Base-by-base conservation (phyloP, 1,140 invertebrate genomes). In the Chlorops oryzae region DNA sequence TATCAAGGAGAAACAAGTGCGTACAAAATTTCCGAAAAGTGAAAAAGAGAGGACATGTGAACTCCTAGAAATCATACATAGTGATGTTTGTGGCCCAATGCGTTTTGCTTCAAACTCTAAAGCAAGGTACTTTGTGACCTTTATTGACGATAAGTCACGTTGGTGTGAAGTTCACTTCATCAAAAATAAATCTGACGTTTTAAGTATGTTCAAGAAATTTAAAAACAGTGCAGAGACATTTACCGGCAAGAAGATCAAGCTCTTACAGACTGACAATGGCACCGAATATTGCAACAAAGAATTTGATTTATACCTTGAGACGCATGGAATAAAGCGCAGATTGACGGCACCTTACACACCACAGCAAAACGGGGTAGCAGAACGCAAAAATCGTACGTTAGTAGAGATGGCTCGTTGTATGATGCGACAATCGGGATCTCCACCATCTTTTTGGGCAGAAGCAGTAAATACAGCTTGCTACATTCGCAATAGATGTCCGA, bases 211-310 rank as follows among this genome's bases (percentile, higher is more conserved):
- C 13, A 47, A 47, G 25, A 47, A 23, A 3, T 47, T 13, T 21
- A 52, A 46, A 35, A 28, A 2, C 9, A 12, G 25, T 9, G 24
- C 27, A 2, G 49, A 62, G 58, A 57, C 50, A 10, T 25, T 62
- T 53, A 61, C 58, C 12, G 51, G 55, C 27, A 45, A 55, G 6
- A 62, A 59, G 18, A 55, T 73, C 18, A 70, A 72, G 53, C 47
- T 45, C 10, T 12, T 74, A 15, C 47, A 58, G 45, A 59, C 55
- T 10, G 70, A 73, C 44, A 74, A 75, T 56, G 75, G 72, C 27
- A 58, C 28, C 13, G 72, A 76, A 57, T 75, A 62, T 54, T 2
- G 6, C 5, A 41, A 18, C 25, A 46, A 15, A 5, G 35, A 38
- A 18, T 38, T 38, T 38, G 20, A 38, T n/a, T 17, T 17, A 38